Percentiles rank a stretch among this genome's conserved stretches.
phyloP scores from a whole-genome alignment of 2,888 invertebrate species.

The Parnassius orleans region DNA sequence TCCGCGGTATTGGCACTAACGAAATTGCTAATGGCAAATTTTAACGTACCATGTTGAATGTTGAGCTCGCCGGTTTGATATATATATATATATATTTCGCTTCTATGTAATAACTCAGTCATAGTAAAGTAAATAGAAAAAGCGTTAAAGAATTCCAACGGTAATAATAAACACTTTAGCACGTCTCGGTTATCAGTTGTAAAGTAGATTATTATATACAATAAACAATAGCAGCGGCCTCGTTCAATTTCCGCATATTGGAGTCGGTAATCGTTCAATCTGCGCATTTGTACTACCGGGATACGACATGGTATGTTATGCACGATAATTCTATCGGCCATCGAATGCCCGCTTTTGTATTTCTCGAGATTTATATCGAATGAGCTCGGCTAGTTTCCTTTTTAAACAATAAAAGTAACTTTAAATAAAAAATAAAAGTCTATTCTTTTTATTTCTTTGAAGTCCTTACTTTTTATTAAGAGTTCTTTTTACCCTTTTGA shows the following conservation, averaged over 20 bases:
- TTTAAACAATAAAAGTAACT: background rate
- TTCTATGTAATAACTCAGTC: too few species aligned
- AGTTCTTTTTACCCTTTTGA: too few species aligned
- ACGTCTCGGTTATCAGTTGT: slow-evolving; percentile 21
- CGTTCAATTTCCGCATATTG: slow-evolving; percentile 27
- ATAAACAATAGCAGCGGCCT: slow-evolving; percentile 22
- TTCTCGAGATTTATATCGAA: slow-evolving; percentile 12
- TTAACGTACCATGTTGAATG: too few species aligned
- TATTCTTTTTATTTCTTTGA: too few species aligned
- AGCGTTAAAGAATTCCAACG: background rate
- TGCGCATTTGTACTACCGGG: slow-evolving; percentile 18
- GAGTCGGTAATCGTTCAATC: slow-evolving; percentile 25
- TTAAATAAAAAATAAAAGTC: background rate
- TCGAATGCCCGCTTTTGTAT: slow-evolving; percentile 2
- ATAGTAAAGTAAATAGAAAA: too few species aligned
- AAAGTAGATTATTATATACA: slow-evolving; percentile 19
- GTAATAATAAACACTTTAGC: slow-evolving; percentile 10
- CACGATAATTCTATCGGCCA: slow-evolving; percentile 8
- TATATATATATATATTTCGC: too few species aligned
- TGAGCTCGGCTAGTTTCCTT: background rate
- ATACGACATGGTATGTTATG: slow-evolving; percentile 13
- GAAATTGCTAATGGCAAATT: too few species aligned
- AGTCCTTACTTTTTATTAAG: too few species aligned
- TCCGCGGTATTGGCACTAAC: too few species aligned
- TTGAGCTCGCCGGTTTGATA: too few species aligned